Base-by-base conservation (phyloP, 1,140 invertebrate genomes). In the Macrosteles quadrilineatus region DNA sequence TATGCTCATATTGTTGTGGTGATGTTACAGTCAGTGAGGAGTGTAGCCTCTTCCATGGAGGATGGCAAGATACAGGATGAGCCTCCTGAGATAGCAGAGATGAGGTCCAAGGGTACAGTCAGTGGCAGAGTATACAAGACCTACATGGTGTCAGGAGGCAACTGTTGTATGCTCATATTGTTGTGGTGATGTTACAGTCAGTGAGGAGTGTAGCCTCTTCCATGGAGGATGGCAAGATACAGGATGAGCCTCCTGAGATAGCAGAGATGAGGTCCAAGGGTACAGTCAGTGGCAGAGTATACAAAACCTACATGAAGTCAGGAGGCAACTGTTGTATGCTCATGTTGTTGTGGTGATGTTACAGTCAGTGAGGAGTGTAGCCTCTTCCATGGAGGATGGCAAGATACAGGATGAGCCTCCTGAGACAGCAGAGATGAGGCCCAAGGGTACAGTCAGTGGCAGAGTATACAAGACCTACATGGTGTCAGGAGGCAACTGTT, bases 141-240 rank as follows among this genome's bases (percentile, higher is more conserved):
- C 23, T 94, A 93, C 76, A 88, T 94, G 69, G 81, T 77, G 12
- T 86, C 90, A 0, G 88, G 90, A 1, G 87, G 87, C 1, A 6
- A 4, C 4, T 36, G 14, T 36, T 36, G 23, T 57, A n/a, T n/a
- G n/a, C n/a, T n/a, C n/a, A n/a, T n/a, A n/a, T n/a, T n/a, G n/a
- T n/a, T n/a, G n/a, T 9, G 19, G n/a, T 69, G 47, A 19, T n/a
- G 17, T 50, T n/a, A 19, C 47, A 50, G 47, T 50, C 30, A 66
- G 36, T 73, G 3, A 47, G 74, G 69, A 77, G 72, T 71, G 71
- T 75, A 19, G 71, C 73, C 11, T 77, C 73, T 1, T 73, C 72
- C 0, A 12, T 73, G 14, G 69, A 73, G 17, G 72, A 73, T 2
- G 40, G 17, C 2, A 57, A 63, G 11, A 23, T 50, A 19, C 47